Percentiles rank a stretch among this genome's conserved stretches.
phyloP scores from a whole-genome alignment of 2,888 invertebrate species.

The Mallateleia sp. region DNA sequence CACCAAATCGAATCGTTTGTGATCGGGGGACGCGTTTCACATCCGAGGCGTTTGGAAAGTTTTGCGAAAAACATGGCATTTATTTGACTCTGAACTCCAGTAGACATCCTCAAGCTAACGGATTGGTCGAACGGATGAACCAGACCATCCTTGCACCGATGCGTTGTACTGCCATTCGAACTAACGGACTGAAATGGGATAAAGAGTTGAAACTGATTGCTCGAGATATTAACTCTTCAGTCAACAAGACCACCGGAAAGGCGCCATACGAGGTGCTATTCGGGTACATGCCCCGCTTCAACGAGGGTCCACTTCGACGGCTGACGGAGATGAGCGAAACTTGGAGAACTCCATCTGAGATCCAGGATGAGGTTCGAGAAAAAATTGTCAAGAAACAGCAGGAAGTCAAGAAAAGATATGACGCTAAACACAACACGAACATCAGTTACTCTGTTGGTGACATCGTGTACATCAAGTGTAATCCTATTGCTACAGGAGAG shows the following conservation, averaged over 20 bases:
- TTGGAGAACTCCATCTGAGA: background rate
- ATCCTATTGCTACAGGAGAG: constrained; percentile 35
- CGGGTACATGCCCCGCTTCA: constrained; percentile 54
- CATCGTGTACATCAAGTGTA: constrained; percentile 21
- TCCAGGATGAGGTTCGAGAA: constrained; percentile 4
- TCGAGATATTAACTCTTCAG: constrained; percentile 57
- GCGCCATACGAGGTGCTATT: constrained; percentile 63
- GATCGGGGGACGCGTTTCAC: constrained; percentile 78
- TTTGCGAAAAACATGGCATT: constrained; percentile 66
- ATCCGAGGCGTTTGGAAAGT: constrained; percentile 55
- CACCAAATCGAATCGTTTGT: constrained; percentile 73
- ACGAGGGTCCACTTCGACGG: constrained; percentile 37
- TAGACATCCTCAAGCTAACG: constrained; percentile 75
- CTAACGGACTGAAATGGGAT: constrained; percentile 66
- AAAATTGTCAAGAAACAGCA: background rate
- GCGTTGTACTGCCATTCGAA: constrained; percentile 12
- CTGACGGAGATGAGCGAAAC: background rate
- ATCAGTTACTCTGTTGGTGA: constrained; percentile 30
- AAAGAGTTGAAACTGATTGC: constrained; percentile 34
- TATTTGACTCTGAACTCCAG: constrained; percentile 63
- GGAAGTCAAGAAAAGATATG: background rate
- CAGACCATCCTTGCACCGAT: constrained; percentile 67
- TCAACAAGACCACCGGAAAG: constrained; percentile 65
- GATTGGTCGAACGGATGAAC: constrained; percentile 65
- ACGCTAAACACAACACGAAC: background rate